phyloP scores from a whole-genome alignment of 2,113 vertebrate species.

The Echinops telfairi region DNA sequence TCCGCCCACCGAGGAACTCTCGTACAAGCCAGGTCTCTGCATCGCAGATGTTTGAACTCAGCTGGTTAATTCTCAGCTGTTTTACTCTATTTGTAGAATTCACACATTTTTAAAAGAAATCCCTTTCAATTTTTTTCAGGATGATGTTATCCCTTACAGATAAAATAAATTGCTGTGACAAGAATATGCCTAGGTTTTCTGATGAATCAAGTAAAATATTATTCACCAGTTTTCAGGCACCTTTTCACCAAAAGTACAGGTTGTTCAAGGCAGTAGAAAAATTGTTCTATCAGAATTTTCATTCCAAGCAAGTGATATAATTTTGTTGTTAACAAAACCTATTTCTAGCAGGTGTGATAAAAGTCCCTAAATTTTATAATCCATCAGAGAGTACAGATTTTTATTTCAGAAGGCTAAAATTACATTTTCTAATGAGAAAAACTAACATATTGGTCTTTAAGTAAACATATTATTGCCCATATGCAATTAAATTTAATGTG shows the following conservation, averaged over 20 bases:
- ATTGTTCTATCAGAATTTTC: not conserved
- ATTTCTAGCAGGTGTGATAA: not conserved
- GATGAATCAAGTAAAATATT: not conserved
- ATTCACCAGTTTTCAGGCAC: not conserved
- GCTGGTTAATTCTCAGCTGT: not conserved
- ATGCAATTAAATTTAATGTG: constrained; percentile 21
- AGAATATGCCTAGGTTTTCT: not conserved
- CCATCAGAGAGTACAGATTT: not conserved
- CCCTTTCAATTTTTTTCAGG: not conserved
- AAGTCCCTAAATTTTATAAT: not conserved
- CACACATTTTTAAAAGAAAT: not conserved
- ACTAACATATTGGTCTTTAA: not conserved
- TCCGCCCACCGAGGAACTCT: accelerated
- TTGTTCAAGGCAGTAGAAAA: not conserved
- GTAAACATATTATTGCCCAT: not conserved
- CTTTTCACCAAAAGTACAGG: not conserved
- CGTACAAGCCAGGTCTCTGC: too few species aligned
- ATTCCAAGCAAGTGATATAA: not conserved
- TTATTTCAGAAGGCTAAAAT: not conserved
- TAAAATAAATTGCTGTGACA: not conserved
- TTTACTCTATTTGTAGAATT: not conserved
- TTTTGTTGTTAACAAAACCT: not conserved
- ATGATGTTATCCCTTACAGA: not conserved
- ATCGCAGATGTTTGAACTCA: not conserved
- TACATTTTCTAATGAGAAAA: not conserved